A percentile compares a stretch with the other conserved stretches of the same genome.
Evolutionary conservation across 2,797 vertebrate genomes (phyloP).

Genomic region (Morus bassanus): DNA sequence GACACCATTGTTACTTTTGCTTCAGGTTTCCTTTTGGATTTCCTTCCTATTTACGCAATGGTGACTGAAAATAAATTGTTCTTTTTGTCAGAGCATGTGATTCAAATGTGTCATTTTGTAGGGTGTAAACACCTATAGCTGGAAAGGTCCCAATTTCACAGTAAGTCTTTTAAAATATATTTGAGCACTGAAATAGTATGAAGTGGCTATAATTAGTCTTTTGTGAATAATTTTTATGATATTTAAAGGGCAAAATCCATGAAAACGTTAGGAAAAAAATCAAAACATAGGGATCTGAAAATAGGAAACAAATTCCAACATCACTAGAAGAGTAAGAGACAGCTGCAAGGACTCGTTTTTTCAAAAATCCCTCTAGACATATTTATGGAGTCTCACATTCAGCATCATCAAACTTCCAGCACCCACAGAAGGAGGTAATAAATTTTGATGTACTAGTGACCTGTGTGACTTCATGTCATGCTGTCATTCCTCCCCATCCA

Average conservation of each 20-base stretch:
- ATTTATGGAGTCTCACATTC: background rate
- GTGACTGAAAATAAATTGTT: background rate
- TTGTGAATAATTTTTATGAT: background rate
- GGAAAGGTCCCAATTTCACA: background rate
- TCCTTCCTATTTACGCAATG: background rate
- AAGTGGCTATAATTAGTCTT: background rate
- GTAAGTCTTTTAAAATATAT: background rate
- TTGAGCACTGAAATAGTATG: background rate
- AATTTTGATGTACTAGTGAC: background rate
- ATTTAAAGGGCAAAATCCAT: background rate
- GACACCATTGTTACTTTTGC: background rate
- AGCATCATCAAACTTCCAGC: background rate
- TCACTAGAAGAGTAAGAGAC: background rate
- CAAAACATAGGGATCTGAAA: background rate
- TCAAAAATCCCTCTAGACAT: background rate
- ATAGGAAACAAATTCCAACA: background rate
- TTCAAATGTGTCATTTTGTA: background rate
- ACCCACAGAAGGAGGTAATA: background rate
- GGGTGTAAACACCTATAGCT: background rate
- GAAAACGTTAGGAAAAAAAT: background rate
- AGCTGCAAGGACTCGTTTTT: background rate
- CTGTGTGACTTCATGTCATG: background rate
- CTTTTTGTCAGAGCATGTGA: background rate
- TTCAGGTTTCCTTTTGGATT: background rate
- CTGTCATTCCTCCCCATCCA: background rate